phyloP scores from a whole-genome alignment of 2,888 invertebrate species.

The Syritta pipiens region DNA sequence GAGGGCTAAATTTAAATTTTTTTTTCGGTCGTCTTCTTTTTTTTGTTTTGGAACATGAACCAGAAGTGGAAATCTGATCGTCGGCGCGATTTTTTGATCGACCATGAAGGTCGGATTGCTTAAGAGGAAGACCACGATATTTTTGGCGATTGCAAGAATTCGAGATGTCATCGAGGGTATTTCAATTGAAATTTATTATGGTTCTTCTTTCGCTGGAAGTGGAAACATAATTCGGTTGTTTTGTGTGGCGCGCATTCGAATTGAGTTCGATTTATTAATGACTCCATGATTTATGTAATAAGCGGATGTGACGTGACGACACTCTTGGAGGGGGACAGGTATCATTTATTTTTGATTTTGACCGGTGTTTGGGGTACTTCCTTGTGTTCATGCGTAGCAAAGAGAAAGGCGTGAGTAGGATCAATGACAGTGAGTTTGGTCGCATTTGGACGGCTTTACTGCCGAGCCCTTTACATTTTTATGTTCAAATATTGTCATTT shows the following conservation, averaged over 20 bases:
- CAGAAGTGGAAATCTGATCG: conserved; percentile 47
- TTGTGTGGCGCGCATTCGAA: conserved; percentile 7
- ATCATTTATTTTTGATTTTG: neutral
- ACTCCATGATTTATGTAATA: conserved; percentile 12
- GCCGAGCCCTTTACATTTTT: too few species aligned
- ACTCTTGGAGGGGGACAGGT: neutral
- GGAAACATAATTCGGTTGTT: conserved; percentile 4
- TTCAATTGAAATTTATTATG: conserved; percentile 63
- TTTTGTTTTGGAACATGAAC: conserved; percentile 19
- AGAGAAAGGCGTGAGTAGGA: too few species aligned
- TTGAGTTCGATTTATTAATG: conserved; percentile 27
- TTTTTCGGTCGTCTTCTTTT: conserved; percentile 9
- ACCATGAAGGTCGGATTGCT: conserved; percentile 63
- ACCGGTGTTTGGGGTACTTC: neutral
- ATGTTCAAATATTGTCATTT: too few species aligned
- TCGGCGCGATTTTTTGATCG: neutral
- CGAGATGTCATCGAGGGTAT: conserved; percentile 47
- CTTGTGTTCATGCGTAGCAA: too few species aligned
- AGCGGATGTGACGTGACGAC: conserved; percentile 9
- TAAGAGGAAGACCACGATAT: conserved; percentile 22
- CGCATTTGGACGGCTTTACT: too few species aligned
- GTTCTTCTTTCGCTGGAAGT: conserved; percentile 4
- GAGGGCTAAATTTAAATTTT: too few species aligned
- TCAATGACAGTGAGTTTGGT: too few species aligned
- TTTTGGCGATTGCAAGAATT: conserved; percentile 36